phyloP scores from a whole-genome alignment of 2,888 invertebrate genomes.

The Lasioglossum leucozonium region DNA sequence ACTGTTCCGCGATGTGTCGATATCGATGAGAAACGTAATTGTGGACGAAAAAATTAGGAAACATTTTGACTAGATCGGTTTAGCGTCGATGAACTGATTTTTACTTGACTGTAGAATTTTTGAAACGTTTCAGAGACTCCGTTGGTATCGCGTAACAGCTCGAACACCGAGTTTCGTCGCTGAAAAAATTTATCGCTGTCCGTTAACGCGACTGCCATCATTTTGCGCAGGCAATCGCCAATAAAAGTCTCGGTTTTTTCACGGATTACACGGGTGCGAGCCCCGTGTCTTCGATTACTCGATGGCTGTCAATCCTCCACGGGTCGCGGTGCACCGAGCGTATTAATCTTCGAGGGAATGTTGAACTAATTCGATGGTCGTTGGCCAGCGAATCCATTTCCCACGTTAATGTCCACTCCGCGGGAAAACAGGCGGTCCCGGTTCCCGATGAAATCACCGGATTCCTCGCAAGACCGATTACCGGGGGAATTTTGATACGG shows the following conservation, averaged over 20 bases:
- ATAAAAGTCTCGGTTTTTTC: neutral
- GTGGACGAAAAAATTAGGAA: too few relatives aligned
- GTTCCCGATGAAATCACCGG: neutral
- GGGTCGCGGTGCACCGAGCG: slow-evolving; percentile 9
- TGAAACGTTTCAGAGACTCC: too few relatives aligned
- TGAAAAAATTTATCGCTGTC: neutral
- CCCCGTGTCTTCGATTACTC: neutral
- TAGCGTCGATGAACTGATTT: too few relatives aligned
- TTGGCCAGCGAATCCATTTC: slow-evolving; percentile 5
- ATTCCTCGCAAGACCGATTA: slow-evolving; percentile 23
- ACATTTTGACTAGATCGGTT: too few relatives aligned
- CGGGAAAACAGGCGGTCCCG: slow-evolving; percentile 12
- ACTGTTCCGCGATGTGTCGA: neutral
- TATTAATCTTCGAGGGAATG: slow-evolving; percentile 9
- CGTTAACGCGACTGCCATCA: neutral
- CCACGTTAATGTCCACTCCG: slow-evolving; percentile 18
- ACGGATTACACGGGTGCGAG: neutral
- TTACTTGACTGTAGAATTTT: too few relatives aligned
- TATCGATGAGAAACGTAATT: too few relatives aligned
- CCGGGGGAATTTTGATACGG: slow-evolving; percentile 21
- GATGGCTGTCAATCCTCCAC: neutral
- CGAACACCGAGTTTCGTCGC: too few relatives aligned
- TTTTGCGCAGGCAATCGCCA: neutral
- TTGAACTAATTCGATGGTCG: neutral
- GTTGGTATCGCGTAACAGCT: neutral